Conservation (phyloP, 2,888 invertebrate species). For the Chrysodeixis includens region DNA sequence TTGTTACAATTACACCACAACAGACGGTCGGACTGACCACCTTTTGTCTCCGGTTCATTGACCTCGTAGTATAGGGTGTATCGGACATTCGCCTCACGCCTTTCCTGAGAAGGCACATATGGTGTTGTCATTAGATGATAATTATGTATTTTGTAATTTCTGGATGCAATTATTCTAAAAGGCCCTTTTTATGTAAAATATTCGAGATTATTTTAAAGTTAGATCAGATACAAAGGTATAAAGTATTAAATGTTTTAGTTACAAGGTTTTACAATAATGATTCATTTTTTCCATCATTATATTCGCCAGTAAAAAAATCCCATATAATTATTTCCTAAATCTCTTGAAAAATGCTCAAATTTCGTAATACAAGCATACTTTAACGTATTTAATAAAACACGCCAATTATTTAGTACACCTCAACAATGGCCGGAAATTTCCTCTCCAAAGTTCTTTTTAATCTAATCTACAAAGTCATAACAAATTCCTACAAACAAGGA, state of each 20-base stretch:
- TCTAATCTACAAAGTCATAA: constrained; percentile 41
- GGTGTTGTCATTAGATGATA: background rate
- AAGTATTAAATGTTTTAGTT: too few relatives aligned
- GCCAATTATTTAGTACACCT: background rate
- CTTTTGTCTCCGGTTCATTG: constrained; percentile 6
- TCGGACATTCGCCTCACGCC: constrained; percentile 5
- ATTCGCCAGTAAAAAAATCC: too few relatives aligned
- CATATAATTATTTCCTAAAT: background rate
- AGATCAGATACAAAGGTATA: too few relatives aligned
- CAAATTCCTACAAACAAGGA: constrained; percentile 47
- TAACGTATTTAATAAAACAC: background rate
- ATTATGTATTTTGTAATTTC: background rate
- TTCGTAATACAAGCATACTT: too few relatives aligned
- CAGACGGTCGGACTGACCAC: background rate
- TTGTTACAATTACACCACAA: constrained; percentile 2
- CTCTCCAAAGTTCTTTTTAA: constrained; percentile 32
- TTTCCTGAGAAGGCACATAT: background rate
- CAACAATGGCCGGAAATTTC: constrained; percentile 15
- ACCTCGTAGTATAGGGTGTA: background rate
- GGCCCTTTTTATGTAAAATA: too few relatives aligned
- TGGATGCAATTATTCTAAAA: background rate
- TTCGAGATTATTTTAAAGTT: too few relatives aligned
- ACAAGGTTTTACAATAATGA: background rate
- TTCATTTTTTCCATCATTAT: background rate
- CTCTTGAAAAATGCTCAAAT: background rate